Percentiles rank a stretch among this genome's conserved stretches.
phyloP scores from a whole-genome alignment of 2,797 vertebrate species.

The Parambassis ranga region DNA sequence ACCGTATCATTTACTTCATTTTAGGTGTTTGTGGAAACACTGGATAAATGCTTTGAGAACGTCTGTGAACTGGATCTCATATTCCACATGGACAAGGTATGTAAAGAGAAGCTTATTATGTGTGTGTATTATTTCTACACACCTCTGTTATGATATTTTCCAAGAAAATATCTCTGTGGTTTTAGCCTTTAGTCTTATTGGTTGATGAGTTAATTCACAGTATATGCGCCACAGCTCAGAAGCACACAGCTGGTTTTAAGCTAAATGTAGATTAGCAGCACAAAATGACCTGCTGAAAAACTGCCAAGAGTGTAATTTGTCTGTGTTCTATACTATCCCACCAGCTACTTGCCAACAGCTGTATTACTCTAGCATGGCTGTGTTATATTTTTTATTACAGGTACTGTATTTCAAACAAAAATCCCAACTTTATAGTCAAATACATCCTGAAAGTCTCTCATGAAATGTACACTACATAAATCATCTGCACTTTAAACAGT shows the following conservation, averaged over 20 bases:
- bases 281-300: neutral
- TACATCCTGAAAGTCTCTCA: neutral
- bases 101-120: neutral
- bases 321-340: neutral
- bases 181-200: neutral
- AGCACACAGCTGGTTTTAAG: too few species aligned
- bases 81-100: constrained; percentile 98
- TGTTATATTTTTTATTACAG: neutral
- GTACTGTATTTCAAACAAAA: neutral
- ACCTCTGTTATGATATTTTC: too few species aligned
- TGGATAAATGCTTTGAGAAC: constrained; percentile 99
- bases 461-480: too few species aligned
- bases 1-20: neutral
- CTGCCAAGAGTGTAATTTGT: too few species aligned
- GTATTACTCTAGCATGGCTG: too few species aligned
- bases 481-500: too few species aligned
- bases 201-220: too few species aligned
- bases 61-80: constrained; percentile 99
- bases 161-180: neutral
- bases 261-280: neutral
- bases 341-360: constrained; percentile 18
- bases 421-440: neutral
- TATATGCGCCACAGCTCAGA: neutral
- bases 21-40: constrained; percentile 97
- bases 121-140: too few species aligned